Percentiles rank a stretch among this genome's conserved stretches.
Evolutionary conservation across 2,888 invertebrate genomes (phyloP).

Genomic region (Plutella xylostella): DNA sequence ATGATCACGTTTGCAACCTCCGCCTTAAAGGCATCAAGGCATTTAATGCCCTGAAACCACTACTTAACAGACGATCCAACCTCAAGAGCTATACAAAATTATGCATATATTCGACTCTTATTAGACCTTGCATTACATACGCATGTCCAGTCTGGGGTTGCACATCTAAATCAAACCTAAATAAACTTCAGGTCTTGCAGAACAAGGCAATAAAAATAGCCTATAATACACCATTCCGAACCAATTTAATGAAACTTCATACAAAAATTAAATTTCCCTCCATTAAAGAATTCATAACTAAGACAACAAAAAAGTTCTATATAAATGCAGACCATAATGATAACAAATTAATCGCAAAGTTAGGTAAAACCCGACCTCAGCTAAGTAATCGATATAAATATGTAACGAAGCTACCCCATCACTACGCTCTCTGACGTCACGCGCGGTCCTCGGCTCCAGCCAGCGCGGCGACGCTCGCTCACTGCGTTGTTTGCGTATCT

Average conservation of each 20-base stretch:
- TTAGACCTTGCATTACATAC: constrained; percentile 6
- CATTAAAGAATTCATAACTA: not conserved
- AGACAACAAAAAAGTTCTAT: not conserved
- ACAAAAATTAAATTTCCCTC: not conserved
- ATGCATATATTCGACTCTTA: constrained; percentile 1
- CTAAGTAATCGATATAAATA: not conserved
- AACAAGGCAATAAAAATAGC: constrained; percentile 8
- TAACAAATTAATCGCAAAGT: not conserved
- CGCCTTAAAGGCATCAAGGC: constrained; percentile 1
- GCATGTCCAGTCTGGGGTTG: constrained; percentile 9
- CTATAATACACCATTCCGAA: constrained; percentile 8
- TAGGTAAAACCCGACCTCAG: not conserved
- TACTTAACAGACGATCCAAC: constrained; percentile 1
- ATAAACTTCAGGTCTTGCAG: constrained; percentile 5
- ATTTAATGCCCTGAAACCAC: constrained; percentile 1
- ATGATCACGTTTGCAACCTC: not conserved
- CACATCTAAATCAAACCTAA: constrained; percentile 3
- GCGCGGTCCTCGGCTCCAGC: no score
- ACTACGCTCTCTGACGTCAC: not conserved
- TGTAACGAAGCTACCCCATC: not conserved
- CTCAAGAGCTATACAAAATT: constrained; percentile 3
- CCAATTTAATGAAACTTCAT: constrained; percentile 4
- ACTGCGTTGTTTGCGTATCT: no score
- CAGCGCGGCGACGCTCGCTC: no score
- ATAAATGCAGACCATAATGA: not conserved